These are phyloP conservation scores for Uloborus diversus DNA, from an alignment of 1,140 invertebrate genomes.

Conservation along the genomic window DNA sequence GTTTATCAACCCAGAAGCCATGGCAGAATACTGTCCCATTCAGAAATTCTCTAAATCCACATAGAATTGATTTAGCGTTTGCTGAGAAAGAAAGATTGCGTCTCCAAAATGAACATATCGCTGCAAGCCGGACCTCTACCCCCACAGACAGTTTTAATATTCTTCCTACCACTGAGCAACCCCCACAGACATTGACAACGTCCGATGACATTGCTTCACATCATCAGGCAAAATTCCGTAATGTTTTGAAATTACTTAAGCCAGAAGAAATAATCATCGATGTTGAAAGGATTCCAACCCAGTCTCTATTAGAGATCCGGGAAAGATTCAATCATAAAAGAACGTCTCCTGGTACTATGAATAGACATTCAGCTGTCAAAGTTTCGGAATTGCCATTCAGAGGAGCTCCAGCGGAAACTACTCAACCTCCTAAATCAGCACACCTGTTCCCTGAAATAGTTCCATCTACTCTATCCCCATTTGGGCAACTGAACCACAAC, in stretches of 20 bases:
- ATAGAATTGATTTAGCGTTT: background rate
- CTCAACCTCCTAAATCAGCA: background rate
- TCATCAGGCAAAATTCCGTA: background rate
- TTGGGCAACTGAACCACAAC: background rate
- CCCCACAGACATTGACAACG: background rate
- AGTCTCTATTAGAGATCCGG: background rate
- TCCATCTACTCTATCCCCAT: background rate
- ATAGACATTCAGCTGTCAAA: background rate
- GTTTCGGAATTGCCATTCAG: background rate
- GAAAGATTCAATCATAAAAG: background rate
- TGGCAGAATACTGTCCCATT: too few relatives aligned
- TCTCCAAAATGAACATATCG: background rate
- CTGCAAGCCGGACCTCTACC: background rate
- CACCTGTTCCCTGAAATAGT: background rate
- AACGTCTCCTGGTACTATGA: background rate
- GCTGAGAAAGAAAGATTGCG: background rate
- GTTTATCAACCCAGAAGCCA: too few relatives aligned
- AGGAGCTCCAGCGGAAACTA: background rate
- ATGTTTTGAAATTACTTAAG: constrained; percentile 6
- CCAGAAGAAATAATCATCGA: constrained; percentile 39
- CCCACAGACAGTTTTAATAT: too few relatives aligned
- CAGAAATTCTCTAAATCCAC: too few relatives aligned
- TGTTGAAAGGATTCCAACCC: constrained; percentile 7
- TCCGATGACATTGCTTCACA: background rate
- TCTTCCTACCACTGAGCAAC: background rate